phyloP scores from a whole-genome alignment of 2,888 invertebrate species.

The Amblyteles armatorius region DNA sequence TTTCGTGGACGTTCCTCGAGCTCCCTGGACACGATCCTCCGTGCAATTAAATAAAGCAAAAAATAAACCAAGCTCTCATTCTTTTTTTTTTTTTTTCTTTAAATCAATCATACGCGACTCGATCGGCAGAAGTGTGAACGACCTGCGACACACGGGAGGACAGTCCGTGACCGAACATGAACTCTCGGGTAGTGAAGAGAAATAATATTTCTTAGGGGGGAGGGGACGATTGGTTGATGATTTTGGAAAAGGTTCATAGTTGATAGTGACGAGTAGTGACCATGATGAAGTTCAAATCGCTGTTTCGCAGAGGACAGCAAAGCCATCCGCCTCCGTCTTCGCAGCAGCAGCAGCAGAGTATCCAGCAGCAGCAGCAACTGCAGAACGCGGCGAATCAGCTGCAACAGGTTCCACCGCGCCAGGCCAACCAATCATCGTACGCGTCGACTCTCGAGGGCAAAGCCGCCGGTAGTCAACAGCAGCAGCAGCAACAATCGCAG shows the following conservation, averaged over 20 bases:
- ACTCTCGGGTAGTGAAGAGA: background rate
- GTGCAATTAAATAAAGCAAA: background rate
- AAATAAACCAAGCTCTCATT: background rate
- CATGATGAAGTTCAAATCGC: conserved; percentile 97
- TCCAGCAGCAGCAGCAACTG: conserved; percentile 83
- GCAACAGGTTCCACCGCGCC: conserved; percentile 71
- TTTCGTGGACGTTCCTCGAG: conserved; percentile 20
- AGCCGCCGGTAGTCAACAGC: conserved; percentile 64
- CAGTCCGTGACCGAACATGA: background rate
- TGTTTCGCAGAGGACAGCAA: conserved; percentile 94
- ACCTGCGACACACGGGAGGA: too few relatives aligned
- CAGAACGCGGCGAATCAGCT: conserved; percentile 82
- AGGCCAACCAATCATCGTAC: conserved; percentile 68
- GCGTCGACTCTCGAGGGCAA: conserved; percentile 67
- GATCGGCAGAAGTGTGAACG: too few relatives aligned
- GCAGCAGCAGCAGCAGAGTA: conserved; percentile 60
- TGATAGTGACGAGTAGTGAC: conserved; percentile 84
- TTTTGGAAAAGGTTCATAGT: conserved; percentile 68
- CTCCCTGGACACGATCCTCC: conserved; percentile 32
- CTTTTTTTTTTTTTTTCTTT: background rate
- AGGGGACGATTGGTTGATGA: conserved; percentile 38
- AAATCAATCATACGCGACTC: too few relatives aligned
- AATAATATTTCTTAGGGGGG: conserved; percentile 49
- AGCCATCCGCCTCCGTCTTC: conserved; percentile 82
- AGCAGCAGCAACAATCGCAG: conserved; percentile 52